Base-by-base conservation (phyloP, 2,113 vertebrate species). In the Oenanthe melanoleuca region DNA sequence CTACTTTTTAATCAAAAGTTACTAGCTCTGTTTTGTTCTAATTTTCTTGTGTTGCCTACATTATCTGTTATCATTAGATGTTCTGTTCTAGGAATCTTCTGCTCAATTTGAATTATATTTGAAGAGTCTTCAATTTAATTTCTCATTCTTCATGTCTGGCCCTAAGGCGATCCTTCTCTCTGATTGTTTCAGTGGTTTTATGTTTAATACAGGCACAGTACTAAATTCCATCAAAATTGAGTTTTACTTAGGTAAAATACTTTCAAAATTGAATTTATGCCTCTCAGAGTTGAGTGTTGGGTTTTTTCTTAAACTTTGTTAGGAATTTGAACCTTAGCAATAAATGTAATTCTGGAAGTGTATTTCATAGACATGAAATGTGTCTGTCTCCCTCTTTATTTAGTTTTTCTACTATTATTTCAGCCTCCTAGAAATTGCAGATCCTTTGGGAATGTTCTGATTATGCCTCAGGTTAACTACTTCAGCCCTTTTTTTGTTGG, bases 241-340 rank as follows among this genome's bases (percentile, higher is more conserved):
- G 65, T 87, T 95, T 94, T 74, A 65, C 79, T 80, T 56, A 52
- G 40, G 38, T 71, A 89, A 93, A 94, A 87, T 50, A 57, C n/a
- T 95, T 94, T 92, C 47, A 53, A 90, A 90, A 86, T 93, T 59
- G 26, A 91, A 95, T 91, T 89, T 44, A 61, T 89, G 66, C 22
- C 42, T 78, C 80, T 95, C 86, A 91, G 64, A 92, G 29, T 53
- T 73, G 44, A 64, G 40, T 18, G 8, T 72, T 89, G 24, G 2
- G 4, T 57, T 81, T 66, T 94, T 88, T 60, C 15, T 60, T 37
- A 49, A 87, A 47, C 28, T 89, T 90, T 59, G 12, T 92, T 73
- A 91, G 40, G 49, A 86, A 86, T 93, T 88, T 28, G 57, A 95
- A 61, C 70, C 53, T 50, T 57, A 66, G 61, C 24, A 49, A 92